A percentile compares a stretch with the other conserved stretches of the same genome.
These are phyloP conservation scores for Bradypodion pumilum DNA, from an alignment of 2,797 vertebrate genomes.

Conservation along the genomic window DNA sequence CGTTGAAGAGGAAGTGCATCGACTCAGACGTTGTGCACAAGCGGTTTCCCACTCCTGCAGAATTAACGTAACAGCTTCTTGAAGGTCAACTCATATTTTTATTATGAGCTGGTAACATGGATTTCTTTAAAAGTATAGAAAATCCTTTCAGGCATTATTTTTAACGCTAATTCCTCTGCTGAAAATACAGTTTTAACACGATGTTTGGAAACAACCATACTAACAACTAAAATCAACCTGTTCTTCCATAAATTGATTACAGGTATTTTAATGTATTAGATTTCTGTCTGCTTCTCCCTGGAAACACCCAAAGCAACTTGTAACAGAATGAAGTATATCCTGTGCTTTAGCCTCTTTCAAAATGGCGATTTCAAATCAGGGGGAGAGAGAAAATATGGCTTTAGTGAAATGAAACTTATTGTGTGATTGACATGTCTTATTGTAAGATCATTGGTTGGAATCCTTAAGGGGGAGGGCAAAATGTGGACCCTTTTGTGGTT, in stretches of 20 bases:
- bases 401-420: too few relatives aligned
- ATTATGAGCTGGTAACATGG: not conserved
- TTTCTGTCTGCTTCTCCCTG: not conserved
- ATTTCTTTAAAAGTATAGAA: not conserved
- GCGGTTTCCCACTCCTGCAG: not conserved
- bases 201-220: not conserved
- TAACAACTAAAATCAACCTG: not conserved
- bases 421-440: too few relatives aligned
- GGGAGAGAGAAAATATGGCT: too few relatives aligned
- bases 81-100: slow-evolving; percentile 2
- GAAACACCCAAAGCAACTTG: not conserved
- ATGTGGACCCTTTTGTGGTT: too few relatives aligned
- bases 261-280: not conserved
- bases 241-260: not conserved
- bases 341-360: too few relatives aligned
- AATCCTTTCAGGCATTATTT: not conserved
- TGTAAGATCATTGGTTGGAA: too few relatives aligned
- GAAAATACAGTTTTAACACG: not conserved
- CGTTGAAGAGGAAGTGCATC: not conserved
- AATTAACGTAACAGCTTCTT: slow-evolving; percentile 1
- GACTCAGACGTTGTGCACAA: not conserved
- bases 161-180: not conserved
- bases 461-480: too few relatives aligned
- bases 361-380: too few relatives aligned
- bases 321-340: too few relatives aligned